phyloP scores from a whole-genome alignment of 2,888 invertebrate genomes.

The Yponomeuta evonymella region DNA sequence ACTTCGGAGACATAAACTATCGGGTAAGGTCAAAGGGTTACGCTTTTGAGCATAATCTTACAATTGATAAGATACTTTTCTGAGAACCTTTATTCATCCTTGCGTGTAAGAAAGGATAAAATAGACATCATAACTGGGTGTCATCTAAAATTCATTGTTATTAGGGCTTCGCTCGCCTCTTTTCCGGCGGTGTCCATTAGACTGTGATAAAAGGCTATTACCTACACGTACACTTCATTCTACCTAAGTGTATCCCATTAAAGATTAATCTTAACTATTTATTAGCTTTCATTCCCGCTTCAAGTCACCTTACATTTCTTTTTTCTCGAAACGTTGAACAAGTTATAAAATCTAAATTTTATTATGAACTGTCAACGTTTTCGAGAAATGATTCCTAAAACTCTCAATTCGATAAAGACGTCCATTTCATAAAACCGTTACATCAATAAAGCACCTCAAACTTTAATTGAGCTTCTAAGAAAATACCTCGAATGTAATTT shows the following conservation, averaged over 20 bases:
- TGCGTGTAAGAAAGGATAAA: conserved; percentile 11
- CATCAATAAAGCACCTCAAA: conserved; percentile 50
- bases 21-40: conserved; percentile 2
- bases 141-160: conserved; percentile 14
- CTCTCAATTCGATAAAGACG: conserved; percentile 53
- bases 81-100: conserved; percentile 5
- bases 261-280: conserved; percentile 42
- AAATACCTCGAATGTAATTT: conserved; percentile 56
- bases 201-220: conserved; percentile 53
- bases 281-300: neutral
- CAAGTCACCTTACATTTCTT: neutral
- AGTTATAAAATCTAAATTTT: neutral
- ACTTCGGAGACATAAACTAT: neutral
- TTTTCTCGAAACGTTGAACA: neutral
- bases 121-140: conserved; percentile 3
- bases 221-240: conserved; percentile 45
- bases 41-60: neutral
- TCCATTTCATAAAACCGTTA: conserved; percentile 33
- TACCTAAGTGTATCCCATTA: conserved; percentile 45
- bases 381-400: conserved; percentile 23
- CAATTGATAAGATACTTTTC: conserved; percentile 4
- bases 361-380: neutral
- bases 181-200: conserved; percentile 39
- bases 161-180: conserved; percentile 2
- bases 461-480: conserved; percentile 46